phyloP scores from a whole-genome alignment of 2,797 vertebrate species.

The Menidia menidia region DNA sequence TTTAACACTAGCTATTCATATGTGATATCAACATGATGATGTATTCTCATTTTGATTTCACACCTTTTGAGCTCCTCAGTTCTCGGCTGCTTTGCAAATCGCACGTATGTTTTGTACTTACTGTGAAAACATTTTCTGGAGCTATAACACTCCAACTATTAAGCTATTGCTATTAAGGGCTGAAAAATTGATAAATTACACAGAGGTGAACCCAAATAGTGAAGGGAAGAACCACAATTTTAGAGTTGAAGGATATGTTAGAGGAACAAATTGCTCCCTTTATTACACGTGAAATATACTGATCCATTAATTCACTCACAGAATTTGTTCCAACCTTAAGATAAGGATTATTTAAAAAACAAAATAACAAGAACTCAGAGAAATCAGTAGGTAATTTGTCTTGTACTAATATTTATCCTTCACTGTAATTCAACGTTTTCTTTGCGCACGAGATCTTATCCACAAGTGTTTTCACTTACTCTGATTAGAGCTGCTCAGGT shows the following conservation, averaged over 20 bases:
- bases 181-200: background rate
- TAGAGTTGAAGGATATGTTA: too few relatives aligned
- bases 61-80: too few relatives aligned
- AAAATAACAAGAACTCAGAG: background rate
- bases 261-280: background rate
- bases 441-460: slow-evolving; percentile 5
- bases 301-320: background rate
- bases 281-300: background rate
- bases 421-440: slow-evolving; percentile 14
- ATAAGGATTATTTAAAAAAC: background rate
- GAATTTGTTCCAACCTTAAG: background rate
- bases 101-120: too few relatives aligned
- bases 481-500: slow-evolving; percentile 20
- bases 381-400: background rate
- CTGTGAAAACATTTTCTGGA: too few relatives aligned
- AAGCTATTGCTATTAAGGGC: background rate
- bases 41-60: too few relatives aligned
- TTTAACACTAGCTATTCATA: too few relatives aligned
- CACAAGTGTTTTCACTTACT: slow-evolving; percentile 20
- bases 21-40: too few relatives aligned
- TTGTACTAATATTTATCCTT: background rate
- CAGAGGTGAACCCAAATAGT: background rate
- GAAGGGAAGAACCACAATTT: background rate
- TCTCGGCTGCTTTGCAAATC: too few relatives aligned
- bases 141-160: too few relatives aligned